Conservation (phyloP, 2,888 invertebrate genomes). For the Pilophorus perplexus region DNA sequence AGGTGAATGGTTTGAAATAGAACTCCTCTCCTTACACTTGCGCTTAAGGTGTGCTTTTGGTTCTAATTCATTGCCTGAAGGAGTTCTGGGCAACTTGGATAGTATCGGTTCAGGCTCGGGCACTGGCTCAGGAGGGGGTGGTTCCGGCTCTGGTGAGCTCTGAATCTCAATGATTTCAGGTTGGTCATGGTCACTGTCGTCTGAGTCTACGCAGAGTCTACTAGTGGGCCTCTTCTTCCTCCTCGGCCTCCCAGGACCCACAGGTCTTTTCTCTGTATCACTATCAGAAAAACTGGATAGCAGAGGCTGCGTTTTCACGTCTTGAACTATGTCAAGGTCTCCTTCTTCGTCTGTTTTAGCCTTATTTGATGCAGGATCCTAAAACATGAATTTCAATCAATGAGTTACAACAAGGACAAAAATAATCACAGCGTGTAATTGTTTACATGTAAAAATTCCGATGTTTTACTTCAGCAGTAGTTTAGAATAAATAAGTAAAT, state of each 20-base stretch:
- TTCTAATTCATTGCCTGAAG: constrained; percentile 46
- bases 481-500: not conserved
- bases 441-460: not conserved
- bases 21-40: constrained; percentile 29
- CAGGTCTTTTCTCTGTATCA: constrained; percentile 51
- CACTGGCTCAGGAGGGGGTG: constrained; percentile 38
- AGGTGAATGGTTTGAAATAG: constrained; percentile 18
- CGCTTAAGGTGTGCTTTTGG: constrained; percentile 20
- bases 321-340: constrained; percentile 59
- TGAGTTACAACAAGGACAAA: too few species aligned
- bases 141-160: constrained; percentile 48
- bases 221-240: constrained; percentile 31
- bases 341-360: constrained; percentile 50
- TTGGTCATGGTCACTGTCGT: constrained; percentile 50
- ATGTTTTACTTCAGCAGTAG: not conserved
- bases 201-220: constrained; percentile 51
- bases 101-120: constrained; percentile 42
- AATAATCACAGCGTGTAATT: too few species aligned
- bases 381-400: constrained; percentile 5
- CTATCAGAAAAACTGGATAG: constrained; percentile 64
- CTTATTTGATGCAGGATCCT: constrained; percentile 23
- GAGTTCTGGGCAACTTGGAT: constrained; percentile 42
- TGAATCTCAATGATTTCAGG: constrained; percentile 29
- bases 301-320: constrained; percentile 55
- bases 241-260: constrained; percentile 48